Base-by-base conservation (phyloP, 2,113 vertebrate genomes). In the Xiphophorus maculatus region DNA sequence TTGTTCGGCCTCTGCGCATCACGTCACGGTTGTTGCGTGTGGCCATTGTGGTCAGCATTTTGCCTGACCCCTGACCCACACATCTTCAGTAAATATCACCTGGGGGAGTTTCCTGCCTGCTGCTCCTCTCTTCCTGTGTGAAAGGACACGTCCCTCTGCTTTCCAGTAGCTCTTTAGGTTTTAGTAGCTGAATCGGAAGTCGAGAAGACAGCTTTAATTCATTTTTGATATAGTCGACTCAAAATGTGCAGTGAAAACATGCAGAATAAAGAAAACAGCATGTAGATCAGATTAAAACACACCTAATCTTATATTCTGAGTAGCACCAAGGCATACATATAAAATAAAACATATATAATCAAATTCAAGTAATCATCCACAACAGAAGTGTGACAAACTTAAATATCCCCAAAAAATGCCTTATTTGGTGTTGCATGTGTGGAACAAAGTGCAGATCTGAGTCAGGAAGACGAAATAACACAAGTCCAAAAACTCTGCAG, bases 41-140 rank as follows among this genome's bases (percentile, higher is more conserved):
- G 51, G 68, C 74, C 83, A 78, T 85, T 85, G 70, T 44, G 85
- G 66, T 54, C 42, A 35, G 37, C 3, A n/a, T 78, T 79, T 79
- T 37, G 60, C n/a, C 33, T 40, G 66, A 81, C 63, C 44, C 33
- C 48, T 71, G n/a, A 63, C 58, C 51, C 48, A 63, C 28, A 40
- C 66, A 66, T 80, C 69, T 65, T 42, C 29, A 74, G n/a, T 42
- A 65, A 73, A 80, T 22, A 1, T 79, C 48, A 85, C 51, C 30
- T 14, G 51, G 1, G 30, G 35, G 71, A 25, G 48, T 51, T 82
- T 88, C 77, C 76, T 88, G 84, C 27, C 66, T 15, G 2, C 35
- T 68, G 74, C 60, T 85, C 30, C 17, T 73, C 60, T 81, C 37
- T 66, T 84, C 69, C 65, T 72, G 10, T 73, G 62, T 62, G 42